Conservation (phyloP, 2,113 vertebrate species). For the Carollia perspicillata region DNA sequence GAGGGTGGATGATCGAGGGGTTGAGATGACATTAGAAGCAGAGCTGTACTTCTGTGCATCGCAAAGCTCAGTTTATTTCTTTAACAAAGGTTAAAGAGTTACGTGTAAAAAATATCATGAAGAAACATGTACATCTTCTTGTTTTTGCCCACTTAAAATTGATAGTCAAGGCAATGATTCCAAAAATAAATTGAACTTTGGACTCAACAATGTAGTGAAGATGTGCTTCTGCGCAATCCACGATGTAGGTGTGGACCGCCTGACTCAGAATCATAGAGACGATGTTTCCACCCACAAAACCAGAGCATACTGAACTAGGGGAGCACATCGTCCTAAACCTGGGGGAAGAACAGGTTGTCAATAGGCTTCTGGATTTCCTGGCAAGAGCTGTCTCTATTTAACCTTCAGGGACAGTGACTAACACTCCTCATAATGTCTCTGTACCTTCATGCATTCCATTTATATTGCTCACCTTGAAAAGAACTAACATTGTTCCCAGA, state of each 20-base stretch:
- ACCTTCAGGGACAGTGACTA: neutral
- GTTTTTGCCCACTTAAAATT: neutral
- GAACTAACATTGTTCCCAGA: neutral
- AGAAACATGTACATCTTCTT: neutral
- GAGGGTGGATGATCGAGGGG: neutral
- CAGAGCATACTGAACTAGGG: neutral
- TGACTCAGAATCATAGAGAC: neutral
- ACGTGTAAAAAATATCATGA: neutral
- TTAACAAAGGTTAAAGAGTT: neutral
- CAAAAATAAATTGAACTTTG: neutral
- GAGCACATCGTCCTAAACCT: neutral
- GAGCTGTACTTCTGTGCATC: neutral
- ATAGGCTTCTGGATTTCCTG: neutral
- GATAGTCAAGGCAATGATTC: neutral
- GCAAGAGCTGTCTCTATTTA: neutral
- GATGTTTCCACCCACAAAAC: neutral
- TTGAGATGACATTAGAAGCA: neutral
- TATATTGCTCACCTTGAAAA: neutral
- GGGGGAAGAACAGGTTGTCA: neutral
- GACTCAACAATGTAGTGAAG: neutral
- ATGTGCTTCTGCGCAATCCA: neutral
- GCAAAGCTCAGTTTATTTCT: neutral
- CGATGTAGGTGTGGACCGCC: neutral
- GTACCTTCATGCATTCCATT: neutral
- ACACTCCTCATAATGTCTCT: neutral